Percentiles rank a stretch among this genome's conserved stretches.
These are phyloP conservation scores for Dysmachus trigonus DNA, from an alignment of 2,888 invertebrate species.

Conservation along the genomic window DNA sequence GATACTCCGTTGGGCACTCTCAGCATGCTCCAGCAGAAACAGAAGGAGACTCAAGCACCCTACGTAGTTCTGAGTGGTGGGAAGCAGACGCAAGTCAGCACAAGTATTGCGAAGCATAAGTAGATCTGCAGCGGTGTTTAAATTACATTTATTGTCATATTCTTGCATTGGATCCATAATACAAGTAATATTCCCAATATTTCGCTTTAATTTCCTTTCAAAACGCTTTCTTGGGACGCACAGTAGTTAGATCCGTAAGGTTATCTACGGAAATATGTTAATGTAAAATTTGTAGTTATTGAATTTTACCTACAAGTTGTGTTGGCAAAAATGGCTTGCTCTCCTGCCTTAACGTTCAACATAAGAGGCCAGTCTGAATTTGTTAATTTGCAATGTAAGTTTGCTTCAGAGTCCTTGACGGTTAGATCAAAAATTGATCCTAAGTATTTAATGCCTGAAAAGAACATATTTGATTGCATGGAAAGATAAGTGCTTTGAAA, in stretches of 20 bases:
- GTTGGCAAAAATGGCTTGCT: constrained; percentile 23
- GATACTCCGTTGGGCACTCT: constrained; percentile 97
- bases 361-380: constrained; percentile 23
- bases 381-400: constrained; percentile 14
- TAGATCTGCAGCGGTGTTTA: constrained; percentile 49
- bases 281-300: neutral
- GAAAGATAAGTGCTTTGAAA: neutral
- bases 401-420: constrained; percentile 17
- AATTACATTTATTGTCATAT: constrained; percentile 15
- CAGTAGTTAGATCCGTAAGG: neutral
- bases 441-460: constrained; percentile 55
- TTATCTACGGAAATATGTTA: neutral
- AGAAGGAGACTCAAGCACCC: constrained; percentile 91
- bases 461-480: neutral
- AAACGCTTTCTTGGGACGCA: neutral
- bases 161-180: neutral
- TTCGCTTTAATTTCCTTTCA: neutral
- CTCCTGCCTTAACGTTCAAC: constrained; percentile 39
- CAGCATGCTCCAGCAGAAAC: constrained; percentile 93
- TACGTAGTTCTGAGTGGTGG: constrained; percentile 92
- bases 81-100: constrained; percentile 70
- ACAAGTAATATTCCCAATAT: neutral
- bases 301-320: constrained; percentile 40
- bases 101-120: constrained; percentile 62
- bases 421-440: constrained; percentile 53